Evolutionary conservation across 2,888 invertebrate species (phyloP), one percentile per base, ranked within the genome.

Genomic region (Tyria jacobaeae): DNA sequence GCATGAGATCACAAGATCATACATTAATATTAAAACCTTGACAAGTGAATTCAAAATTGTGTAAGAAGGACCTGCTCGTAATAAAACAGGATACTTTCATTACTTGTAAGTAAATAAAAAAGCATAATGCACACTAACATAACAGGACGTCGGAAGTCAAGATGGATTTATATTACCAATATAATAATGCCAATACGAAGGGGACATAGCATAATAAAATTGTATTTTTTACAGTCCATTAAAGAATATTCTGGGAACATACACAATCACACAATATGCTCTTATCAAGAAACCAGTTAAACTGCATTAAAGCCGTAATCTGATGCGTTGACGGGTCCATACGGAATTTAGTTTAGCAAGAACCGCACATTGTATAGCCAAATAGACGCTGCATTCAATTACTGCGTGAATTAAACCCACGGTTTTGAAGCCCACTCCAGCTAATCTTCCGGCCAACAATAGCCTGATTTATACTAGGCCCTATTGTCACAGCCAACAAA

Each of bases 401-500:
- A 87, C 85, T 64, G 84, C 83, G 80, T 86, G 84, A 86, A 78
- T 76, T 86, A 84, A 84, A 82, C 83, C 84, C 80, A 82, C 83
- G 73, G 83, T 81, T 73, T 74, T 67, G 77, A 70, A 78, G 65
- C 72, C 82, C 85, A 85, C 89, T 89, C 84, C 79, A 82, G 88
- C 90, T 93, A 92, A 93, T 93, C 92, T 76, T 83, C 82, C 74
- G 64, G 71, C 76, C 81, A 84, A 92, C 91, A 93, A 94, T 87
- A 75, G 82, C 76, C 76, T 80, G 89, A 89, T 89, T 90, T 89
- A 89, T 84, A 85, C 84, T 84, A 86, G 86, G 84, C 83, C 81
- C 89, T 81, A 89, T 94, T 93, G 93, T 93, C 84, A 84, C 80
- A 75, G 71, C 77, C 86, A 89, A 93, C 93, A 94, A 92, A 92